Conservation (phyloP, 2,113 vertebrate species). For the Helogale parvula region DNA sequence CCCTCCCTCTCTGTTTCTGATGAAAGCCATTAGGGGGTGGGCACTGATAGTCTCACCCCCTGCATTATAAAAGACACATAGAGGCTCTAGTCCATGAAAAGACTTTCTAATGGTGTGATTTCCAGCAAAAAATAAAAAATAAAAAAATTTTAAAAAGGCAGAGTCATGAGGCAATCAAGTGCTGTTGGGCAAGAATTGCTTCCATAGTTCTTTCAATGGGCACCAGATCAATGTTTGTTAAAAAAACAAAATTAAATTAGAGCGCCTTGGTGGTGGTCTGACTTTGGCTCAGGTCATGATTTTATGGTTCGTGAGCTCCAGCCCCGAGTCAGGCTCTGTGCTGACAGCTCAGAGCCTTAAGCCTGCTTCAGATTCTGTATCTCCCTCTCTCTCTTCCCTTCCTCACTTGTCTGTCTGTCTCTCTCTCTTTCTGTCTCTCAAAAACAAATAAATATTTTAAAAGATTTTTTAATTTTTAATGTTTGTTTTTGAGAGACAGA, state of each 20-base stretch:
- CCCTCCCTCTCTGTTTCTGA: neutral
- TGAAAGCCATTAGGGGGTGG: neutral
- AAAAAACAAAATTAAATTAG: neutral
- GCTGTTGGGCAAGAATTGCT: neutral
- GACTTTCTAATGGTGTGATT: neutral
- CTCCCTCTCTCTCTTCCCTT: too few species aligned
- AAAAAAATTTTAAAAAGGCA: neutral
- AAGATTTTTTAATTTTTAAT: too few species aligned
- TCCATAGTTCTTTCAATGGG: neutral
- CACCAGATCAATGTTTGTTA: neutral
- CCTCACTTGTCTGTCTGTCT: too few species aligned
- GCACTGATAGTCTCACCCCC: neutral
- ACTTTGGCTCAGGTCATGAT: too few species aligned
- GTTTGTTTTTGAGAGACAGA: too few species aligned
- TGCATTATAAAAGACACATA: neutral
- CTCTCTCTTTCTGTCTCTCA: too few species aligned
- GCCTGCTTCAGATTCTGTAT: too few species aligned
- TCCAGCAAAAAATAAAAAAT: neutral
- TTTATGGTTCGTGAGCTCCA: too few species aligned
- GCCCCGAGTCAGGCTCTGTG: too few species aligned
- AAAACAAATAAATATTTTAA: too few species aligned
- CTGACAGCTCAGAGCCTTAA: too few species aligned
- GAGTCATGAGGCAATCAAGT: neutral
- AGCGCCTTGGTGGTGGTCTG: too few species aligned
- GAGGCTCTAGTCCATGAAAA: neutral